These are phyloP conservation scores for Darevskia mixta DNA, from an alignment of 2,797 vertebrate genomes.

Conservation along the genomic window DNA sequence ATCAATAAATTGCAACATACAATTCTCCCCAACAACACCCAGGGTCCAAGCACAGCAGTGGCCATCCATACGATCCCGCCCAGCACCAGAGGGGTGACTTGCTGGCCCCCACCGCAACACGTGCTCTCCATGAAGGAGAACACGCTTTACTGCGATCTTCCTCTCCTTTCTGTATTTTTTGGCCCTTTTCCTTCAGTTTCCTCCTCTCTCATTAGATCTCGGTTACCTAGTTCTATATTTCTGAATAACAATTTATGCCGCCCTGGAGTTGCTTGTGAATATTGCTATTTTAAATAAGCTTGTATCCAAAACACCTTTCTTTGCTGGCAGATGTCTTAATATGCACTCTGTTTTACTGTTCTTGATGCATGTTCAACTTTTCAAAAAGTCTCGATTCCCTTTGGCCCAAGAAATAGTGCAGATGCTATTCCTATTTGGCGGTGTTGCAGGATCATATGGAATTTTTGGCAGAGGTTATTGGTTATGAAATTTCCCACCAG, in stretches of 20 bases:
- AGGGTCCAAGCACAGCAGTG: no score
- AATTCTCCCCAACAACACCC: no score
- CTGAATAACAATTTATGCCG: conserved; percentile 44
- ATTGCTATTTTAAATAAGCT: conserved; percentile 13
- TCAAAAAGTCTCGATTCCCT: background rate
- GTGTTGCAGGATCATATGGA: background rate
- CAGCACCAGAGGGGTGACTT: no score
- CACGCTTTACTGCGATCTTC: conserved; percentile 33
- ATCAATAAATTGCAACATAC: no score
- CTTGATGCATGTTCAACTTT: background rate
- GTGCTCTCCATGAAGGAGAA: no score
- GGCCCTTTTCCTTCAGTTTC: conserved; percentile 70
- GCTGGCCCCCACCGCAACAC: no score
- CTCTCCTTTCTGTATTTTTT: conserved; percentile 73
- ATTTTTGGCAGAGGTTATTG: background rate
- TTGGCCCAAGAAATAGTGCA: background rate
- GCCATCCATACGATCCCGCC: no score
- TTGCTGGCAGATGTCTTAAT: background rate
- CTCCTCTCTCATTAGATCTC: conserved; percentile 64
- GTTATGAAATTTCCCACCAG: background rate
- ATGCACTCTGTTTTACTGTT: background rate
- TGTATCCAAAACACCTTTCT: background rate
- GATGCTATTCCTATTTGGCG: background rate
- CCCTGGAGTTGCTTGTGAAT: background rate
- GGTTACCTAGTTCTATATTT: conserved; percentile 77